Evolutionary conservation across 2,797 vertebrate genomes (phyloP), one percentile per base, ranked within the genome.

Genomic region (Dicrostonyx torquatus): DNA sequence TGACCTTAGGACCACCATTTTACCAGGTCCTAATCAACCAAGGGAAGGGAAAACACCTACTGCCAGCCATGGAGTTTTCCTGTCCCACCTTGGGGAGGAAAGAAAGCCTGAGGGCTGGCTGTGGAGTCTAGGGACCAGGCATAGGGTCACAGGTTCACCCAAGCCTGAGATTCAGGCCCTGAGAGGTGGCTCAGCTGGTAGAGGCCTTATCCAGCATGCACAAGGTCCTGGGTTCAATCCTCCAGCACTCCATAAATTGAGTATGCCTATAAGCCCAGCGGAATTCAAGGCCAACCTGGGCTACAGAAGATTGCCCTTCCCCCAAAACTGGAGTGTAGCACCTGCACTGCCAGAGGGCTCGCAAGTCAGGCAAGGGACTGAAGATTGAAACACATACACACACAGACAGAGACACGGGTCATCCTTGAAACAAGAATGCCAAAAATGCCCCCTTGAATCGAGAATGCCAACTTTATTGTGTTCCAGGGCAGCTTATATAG

Each of bases 261-360:
- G 5, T n/a, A n/a, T 50, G 20, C 31, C n/a, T 48, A 31, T 29
- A 45, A 45, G 15, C 5, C 72, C 43, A 29, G 24, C 20, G 43
- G 26, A 75, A 18, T 55, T 55, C 66, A 31, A 85, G 64, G 62
- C 45, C 18, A 85, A 64, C 83, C 45, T 85, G 64, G 64, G 45
- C 83, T 68, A 50, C 45, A 5, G 15, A 45, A 85, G 62, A 68
- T 34, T 37, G 31, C 34, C 45, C 29, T 18, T 66, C 29, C 29
- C 9, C 31, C 31, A 15, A 50, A 84, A 20, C 55, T 55, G 55
- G 55, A 55, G 18, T 55, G 18, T 20, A 20, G 55, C 18, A 0
- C 55, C 6, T 1, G 2, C 55, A 20, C 55, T 55, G 20, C 18
- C 2, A 18, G 55, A 55, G 0, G 6, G 55, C 55, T 55, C 0